These are phyloP conservation scores for Machaerirhynchus nigripectus DNA, from an alignment of 2,113 vertebrate species.

Conservation along the genomic window DNA sequence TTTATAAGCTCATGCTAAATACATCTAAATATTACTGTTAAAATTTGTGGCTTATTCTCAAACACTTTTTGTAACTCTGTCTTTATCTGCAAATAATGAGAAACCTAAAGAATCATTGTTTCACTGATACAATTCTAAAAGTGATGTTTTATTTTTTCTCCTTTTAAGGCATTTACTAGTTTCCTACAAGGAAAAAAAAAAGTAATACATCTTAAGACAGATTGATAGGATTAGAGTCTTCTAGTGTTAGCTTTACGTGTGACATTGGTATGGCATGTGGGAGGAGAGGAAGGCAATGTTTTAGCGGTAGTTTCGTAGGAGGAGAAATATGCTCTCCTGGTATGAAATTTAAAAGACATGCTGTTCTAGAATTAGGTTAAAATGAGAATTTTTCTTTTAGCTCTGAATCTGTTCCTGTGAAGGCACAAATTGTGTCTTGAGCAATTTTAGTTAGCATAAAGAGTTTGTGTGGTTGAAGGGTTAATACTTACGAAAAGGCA, in stretches of 20 bases:
- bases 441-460: not conserved
- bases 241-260: not conserved
- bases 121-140: not conserved
- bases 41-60: not conserved
- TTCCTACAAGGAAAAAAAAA: not conserved
- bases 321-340: constrained; percentile 29
- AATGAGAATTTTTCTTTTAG: constrained; percentile 18
- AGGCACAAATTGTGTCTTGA: not conserved
- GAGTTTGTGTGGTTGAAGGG: not conserved
- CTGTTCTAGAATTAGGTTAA: constrained; percentile 37
- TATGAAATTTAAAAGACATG: constrained; percentile 22
- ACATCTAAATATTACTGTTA: not conserved
- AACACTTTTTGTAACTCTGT: not conserved
- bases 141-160: not conserved
- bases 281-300: constrained; percentile 44
- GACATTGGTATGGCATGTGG: constrained; percentile 27
- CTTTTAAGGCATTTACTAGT: not conserved
- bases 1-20: not conserved
- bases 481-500: not conserved
- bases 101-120: not conserved
- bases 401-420: not conserved
- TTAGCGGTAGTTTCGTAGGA: constrained; percentile 19
- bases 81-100: not conserved
- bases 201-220: not conserved
- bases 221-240: not conserved